phyloP scores from a whole-genome alignment of 2,888 invertebrate genomes.

The Vanessa cardui region DNA sequence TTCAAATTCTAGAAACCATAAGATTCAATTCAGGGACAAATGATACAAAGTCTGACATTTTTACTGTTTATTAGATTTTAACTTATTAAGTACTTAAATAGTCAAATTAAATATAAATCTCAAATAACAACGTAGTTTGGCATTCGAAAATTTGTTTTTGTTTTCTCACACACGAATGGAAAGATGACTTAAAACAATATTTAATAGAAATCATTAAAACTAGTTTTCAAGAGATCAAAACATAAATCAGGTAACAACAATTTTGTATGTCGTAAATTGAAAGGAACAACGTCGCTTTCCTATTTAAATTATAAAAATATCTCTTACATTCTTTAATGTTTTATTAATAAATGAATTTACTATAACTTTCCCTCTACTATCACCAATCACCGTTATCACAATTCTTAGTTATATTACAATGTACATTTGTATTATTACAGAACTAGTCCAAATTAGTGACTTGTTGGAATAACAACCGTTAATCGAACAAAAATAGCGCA shows the following conservation, averaged over 20 bases:
- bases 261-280: conserved; percentile 41
- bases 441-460: neutral
- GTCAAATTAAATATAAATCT: conserved; percentile 64
- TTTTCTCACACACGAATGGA: conserved; percentile 51
- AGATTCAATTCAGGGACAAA: neutral
- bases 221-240: conserved; percentile 78
- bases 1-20: too few relatives aligned
- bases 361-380: conserved; percentile 56
- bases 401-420: conserved; percentile 35
- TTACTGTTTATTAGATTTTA: conserved; percentile 48
- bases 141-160: conserved; percentile 50
- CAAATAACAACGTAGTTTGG: conserved; percentile 76
- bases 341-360: conserved; percentile 49
- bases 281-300: conserved; percentile 34
- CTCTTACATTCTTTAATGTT: conserved; percentile 47
- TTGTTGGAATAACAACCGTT: neutral
- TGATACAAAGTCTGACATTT: conserved; percentile 23
- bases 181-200: conserved; percentile 44
- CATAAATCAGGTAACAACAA: conserved; percentile 77
- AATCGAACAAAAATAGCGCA: neutral
- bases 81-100: conserved; percentile 51
- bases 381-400: conserved; percentile 69
- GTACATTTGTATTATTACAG: conserved; percentile 22
- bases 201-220: conserved; percentile 61
- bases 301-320: conserved; percentile 46